Evolutionary conservation across 2,888 invertebrate genomes (phyloP), one percentile per base, ranked within the genome.

Genomic region (Heliothis peltigera): DNA sequence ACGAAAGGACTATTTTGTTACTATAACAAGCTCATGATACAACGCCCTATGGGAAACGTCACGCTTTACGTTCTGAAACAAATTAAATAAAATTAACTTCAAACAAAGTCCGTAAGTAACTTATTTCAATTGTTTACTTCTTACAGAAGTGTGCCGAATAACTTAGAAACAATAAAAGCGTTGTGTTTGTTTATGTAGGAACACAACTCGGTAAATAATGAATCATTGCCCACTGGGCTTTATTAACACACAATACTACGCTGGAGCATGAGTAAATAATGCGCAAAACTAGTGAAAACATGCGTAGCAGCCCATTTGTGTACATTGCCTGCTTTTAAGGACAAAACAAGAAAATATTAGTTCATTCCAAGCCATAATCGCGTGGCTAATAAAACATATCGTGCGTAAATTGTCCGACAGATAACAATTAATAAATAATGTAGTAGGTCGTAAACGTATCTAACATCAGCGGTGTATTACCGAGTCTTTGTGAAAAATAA

Each of bases 231-330:
- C 60, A 71, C 54, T 48, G 69, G 69, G 51, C 51, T 55, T 70
- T 62, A 81, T 80, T 83, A 80, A 69, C 82, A 86, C 80, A 84
- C 81, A 83, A 83, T 84, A 67, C 61, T 63, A 59, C 28, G 58
- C 48, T 42, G 58, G 67, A 17, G 22, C 32, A 39, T 43, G 61
- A 62, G 72, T 70, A 75, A 72, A 66, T 67, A 78, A 70, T 71
- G 63, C 61, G 39, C 61, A 42, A 56, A 56, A 48, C 48, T 28
- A 53, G 57, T 75, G 70, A 70, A 65, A 70, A 76, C 58, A 70
- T 57, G 61, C 54, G 64, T 52, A 60, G n/a, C 46, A 48, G 21
- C 12, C 53, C 49, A 48, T 61, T 61, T 66, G 35, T 58, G 43
- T 55, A 44, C 54, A 61, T 58, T 10, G 52, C 42, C 58, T 54